Evolutionary conservation across 1,140 invertebrate species (phyloP).

Genomic region (Drosophila ogumai): DNA sequence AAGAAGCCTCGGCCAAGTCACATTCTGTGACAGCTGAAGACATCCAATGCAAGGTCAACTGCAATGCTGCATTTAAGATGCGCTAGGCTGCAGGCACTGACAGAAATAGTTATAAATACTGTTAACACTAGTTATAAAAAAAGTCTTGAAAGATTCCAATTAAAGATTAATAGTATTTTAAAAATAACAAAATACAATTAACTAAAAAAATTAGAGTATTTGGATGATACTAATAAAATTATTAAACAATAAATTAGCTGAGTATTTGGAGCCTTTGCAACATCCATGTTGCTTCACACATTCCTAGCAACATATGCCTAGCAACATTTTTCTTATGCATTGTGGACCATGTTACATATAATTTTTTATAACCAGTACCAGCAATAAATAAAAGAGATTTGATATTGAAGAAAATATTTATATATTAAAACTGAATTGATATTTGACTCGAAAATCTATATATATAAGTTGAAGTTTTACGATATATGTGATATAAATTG

Average conservation of each 20-base stretch:
- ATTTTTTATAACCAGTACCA: background rate
- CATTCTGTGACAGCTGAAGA: constrained; percentile 44
- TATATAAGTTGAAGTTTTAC: no score
- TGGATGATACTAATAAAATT: no score
- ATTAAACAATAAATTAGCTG: background rate
- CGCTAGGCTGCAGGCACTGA: constrained; percentile 1
- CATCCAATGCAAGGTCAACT: constrained; percentile 54
- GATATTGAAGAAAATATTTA: no score
- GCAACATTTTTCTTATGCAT: background rate
- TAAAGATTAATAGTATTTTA: background rate
- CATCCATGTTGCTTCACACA: background rate
- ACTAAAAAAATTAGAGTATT: no score
- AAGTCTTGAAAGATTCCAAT: background rate
- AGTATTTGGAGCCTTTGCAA: background rate
- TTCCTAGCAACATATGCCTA: background rate
- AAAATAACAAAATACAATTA: no score
- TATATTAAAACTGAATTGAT: no score
- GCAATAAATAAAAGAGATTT: background rate
- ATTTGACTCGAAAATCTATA: no score
- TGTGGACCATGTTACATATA: background rate
- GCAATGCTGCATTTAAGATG: constrained; percentile 32
- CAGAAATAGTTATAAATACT: background rate
- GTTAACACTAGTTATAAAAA: background rate
- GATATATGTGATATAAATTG: no score
- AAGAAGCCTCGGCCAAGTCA: constrained; percentile 17